phyloP scores from a whole-genome alignment of 64 coral and sea anemone genomes.

The Acropora yongei region DNA sequence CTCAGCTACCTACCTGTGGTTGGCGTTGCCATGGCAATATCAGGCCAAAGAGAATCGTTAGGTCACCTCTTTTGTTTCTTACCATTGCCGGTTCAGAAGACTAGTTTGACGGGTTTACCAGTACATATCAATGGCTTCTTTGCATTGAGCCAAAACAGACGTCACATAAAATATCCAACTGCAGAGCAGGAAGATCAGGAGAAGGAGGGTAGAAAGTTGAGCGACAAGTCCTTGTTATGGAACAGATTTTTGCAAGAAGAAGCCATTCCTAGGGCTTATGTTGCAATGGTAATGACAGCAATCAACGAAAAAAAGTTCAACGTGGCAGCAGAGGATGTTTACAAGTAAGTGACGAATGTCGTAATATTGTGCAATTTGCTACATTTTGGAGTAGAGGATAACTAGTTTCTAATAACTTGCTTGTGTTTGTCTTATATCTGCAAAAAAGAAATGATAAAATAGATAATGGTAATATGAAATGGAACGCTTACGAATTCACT shows the following conservation, averaged over 20 bases:
- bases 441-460: too few relatives aligned
- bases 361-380: not conserved
- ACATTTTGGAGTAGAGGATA: too few relatives aligned
- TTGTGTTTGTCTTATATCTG: too few relatives aligned
- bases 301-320: not conserved
- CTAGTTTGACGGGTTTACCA: conserved; percentile 85
- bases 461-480: too few relatives aligned
- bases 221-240: conserved; percentile 83
- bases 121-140: conserved; percentile 98
- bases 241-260: conserved; percentile 78
- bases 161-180: conserved; percentile 83
- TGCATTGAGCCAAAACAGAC: conserved; percentile 90
- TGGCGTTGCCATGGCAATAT: conserved; percentile 56
- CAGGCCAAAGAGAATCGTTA: not conserved
- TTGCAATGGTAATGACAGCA: conserved; percentile 42
- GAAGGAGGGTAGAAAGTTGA: conserved; percentile 11
- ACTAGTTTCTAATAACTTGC: too few relatives aligned
- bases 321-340: not conserved
- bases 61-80: conserved; percentile 89
- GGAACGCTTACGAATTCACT: too few relatives aligned
- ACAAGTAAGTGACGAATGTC: conserved; percentile 10
- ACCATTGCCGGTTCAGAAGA: conserved; percentile 83
- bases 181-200: conserved; percentile 80
- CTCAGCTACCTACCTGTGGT: conserved; percentile 85
- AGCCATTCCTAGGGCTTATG: conserved; percentile 74